These are phyloP conservation scores for Selenia dentaria DNA, from an alignment of 2,888 invertebrate genomes.

Conservation along the genomic window DNA sequence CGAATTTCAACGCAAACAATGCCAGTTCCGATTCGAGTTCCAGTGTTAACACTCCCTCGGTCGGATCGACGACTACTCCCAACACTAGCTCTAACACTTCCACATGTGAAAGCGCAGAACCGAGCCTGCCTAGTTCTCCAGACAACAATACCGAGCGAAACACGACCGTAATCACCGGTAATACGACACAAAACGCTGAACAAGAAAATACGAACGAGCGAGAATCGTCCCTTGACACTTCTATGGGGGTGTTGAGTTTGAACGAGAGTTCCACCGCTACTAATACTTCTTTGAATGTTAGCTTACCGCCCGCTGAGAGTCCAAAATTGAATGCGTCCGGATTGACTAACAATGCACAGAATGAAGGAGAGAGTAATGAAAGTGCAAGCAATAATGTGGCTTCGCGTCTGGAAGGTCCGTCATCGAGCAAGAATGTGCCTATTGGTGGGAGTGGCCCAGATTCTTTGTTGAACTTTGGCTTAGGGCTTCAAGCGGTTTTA, in stretches of 20 bases:
- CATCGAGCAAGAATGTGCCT: constrained; percentile 59
- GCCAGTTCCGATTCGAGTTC: constrained; percentile 89
- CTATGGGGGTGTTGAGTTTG: constrained; percentile 69
- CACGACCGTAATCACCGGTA: constrained; percentile 41
- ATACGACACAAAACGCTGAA: constrained; percentile 42
- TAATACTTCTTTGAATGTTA: constrained; percentile 74
- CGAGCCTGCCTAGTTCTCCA: constrained; percentile 89
- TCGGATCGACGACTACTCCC: constrained; percentile 87
- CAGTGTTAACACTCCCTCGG: constrained; percentile 85
- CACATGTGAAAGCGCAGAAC: constrained; percentile 88
- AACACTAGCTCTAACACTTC: constrained; percentile 89
- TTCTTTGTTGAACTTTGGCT: constrained; percentile 65
- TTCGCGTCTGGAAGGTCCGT: constrained; percentile 56
- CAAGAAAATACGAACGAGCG: constrained; percentile 52
- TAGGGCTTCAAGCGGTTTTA: constrained; percentile 68
- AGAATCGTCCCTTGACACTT: constrained; percentile 59
- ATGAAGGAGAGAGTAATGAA: constrained; percentile 50
- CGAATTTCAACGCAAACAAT: constrained; percentile 60
- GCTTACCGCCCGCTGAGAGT: constrained; percentile 69
- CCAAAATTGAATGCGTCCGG: constrained; percentile 57
- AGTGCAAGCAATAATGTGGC: constrained; percentile 55
- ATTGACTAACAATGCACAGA: constrained; percentile 43
- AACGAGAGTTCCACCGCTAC: constrained; percentile 78
- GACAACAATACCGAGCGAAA: constrained; percentile 65
- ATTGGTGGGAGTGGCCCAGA: constrained; percentile 61